These are phyloP conservation scores for Chionis minor DNA, from an alignment of 2,113 vertebrate genomes.

Conservation along the genomic window DNA sequence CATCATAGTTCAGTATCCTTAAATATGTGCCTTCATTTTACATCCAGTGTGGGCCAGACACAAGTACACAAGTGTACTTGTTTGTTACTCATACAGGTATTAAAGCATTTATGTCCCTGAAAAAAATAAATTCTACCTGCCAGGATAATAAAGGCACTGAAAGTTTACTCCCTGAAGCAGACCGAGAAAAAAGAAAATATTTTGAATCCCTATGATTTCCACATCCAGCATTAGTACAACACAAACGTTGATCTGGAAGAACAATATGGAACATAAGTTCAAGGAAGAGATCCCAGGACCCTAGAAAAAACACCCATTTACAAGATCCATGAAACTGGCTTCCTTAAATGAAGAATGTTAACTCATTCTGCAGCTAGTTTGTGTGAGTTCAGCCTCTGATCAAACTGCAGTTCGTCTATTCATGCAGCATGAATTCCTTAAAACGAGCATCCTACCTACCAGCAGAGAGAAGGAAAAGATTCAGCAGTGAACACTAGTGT, in stretches of 20 bases:
- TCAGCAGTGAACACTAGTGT: neutral
- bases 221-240: neutral
- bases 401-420: neutral
- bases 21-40: neutral
- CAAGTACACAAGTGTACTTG: rapidly evolving
- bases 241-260: neutral
- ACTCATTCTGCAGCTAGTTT: neutral
- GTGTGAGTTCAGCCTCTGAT: neutral
- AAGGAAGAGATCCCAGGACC: neutral
- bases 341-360: neutral
- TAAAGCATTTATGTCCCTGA: neutral
- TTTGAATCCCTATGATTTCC: neutral
- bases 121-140: neutral
- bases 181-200: neutral
- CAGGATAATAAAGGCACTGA: neutral
- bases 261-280: neutral
- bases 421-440: neutral
- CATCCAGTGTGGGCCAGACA: neutral
- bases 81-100: neutral
- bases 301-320: neutral
- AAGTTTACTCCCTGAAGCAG: neutral
- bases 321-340: neutral
- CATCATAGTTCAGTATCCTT: neutral
- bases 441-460: neutral
- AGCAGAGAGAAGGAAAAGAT: neutral